Conservation (phyloP, 2,888 invertebrate species). For the Drosophila percnosoma region DNA sequence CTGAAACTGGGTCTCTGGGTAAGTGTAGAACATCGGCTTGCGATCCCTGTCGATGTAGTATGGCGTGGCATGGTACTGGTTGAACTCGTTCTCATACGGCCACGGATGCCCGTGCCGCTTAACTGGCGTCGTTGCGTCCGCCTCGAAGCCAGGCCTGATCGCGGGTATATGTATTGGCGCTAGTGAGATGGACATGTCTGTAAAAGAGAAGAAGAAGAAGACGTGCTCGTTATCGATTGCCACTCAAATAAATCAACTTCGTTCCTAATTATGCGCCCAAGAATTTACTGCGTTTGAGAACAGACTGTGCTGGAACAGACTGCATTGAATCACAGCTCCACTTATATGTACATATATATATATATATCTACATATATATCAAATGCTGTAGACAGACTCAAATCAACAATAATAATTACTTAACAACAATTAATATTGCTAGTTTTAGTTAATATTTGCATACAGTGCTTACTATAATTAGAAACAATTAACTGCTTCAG, state of each 20-base stretch:
- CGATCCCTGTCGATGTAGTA: constrained; percentile 85
- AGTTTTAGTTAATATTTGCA: not conserved
- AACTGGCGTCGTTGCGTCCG: constrained; percentile 84
- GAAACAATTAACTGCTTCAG: not conserved
- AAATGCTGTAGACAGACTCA: not conserved
- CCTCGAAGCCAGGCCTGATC: constrained; percentile 89
- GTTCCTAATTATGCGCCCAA: constrained; percentile 1
- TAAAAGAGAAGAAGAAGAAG: not conserved
- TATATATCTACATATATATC: too few relatives aligned
- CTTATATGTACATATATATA: too few relatives aligned
- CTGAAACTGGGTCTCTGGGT: constrained; percentile 85
- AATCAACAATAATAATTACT: not conserved
- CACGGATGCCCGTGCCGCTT: constrained; percentile 85
- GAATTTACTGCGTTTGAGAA: not conserved
- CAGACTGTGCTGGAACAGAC: not conserved
- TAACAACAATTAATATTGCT: not conserved
- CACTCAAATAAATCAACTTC: constrained; percentile 6
- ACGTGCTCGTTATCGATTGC: constrained; percentile 10
- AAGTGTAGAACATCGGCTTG: constrained; percentile 85
- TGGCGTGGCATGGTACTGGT: constrained; percentile 84
- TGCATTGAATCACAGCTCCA: not conserved
- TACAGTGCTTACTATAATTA: not conserved
- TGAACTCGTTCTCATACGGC: constrained; percentile 85
- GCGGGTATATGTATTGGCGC: constrained; percentile 95
- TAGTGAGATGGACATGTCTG: constrained; percentile 87